phyloP scores from a whole-genome alignment of 2,797 vertebrate species.

The Malurus leucopterus region DNA sequence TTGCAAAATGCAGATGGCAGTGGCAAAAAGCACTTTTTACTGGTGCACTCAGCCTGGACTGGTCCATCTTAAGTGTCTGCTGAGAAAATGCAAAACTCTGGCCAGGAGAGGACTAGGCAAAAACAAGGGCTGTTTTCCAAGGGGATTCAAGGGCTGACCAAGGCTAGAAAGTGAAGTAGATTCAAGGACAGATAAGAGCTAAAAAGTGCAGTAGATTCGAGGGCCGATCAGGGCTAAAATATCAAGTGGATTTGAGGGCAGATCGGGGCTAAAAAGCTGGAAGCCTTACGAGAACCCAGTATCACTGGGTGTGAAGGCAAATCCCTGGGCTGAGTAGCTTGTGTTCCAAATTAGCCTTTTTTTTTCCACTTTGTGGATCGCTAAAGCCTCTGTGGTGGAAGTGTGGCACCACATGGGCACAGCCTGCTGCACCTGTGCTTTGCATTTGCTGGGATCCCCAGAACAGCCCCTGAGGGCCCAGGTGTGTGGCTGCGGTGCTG shows the following conservation, averaged over 20 bases:
- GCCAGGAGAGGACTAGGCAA: not conserved
- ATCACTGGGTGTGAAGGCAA: not conserved
- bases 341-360: not conserved
- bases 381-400: not conserved
- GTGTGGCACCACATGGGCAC: not conserved
- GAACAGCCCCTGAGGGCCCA: rapidly evolving
- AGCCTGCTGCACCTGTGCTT: not conserved
- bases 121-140: not conserved
- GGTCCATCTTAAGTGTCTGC: not conserved
- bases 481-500: not conserved
- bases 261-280: not conserved
- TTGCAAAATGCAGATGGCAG: not conserved
- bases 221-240: not conserved
- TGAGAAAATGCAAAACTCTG: not conserved
- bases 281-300: not conserved
- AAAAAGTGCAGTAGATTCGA: not conserved
- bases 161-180: not conserved
- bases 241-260: not conserved
- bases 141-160: not conserved
- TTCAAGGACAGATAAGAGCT: not conserved
- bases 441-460: not conserved
- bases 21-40: not conserved
- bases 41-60: not conserved
- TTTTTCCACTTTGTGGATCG: not conserved
- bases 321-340: not conserved